Evolutionary conservation across 2,888 invertebrate genomes (phyloP).

Genomic region (Tipula lateralis): DNA sequence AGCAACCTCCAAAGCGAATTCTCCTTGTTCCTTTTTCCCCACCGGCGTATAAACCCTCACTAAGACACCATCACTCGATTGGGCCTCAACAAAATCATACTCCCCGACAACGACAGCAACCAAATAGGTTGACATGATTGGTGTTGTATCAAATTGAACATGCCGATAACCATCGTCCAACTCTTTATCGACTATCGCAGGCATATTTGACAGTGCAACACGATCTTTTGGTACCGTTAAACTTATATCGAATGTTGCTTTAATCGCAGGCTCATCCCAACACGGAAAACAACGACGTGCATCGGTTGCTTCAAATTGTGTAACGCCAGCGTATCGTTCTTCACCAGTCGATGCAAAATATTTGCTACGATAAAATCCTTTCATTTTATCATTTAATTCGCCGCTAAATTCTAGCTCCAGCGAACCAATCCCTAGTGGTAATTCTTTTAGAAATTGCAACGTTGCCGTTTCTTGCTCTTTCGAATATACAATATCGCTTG

Average conservation of each 20-base stretch:
- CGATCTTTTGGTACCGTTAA: constrained; percentile 74
- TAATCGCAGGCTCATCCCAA: constrained; percentile 96
- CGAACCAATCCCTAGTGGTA: constrained; percentile 53
- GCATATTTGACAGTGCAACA: constrained; percentile 93
- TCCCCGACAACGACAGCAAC: constrained; percentile 93
- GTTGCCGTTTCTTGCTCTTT: constrained; percentile 65
- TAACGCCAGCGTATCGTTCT: constrained; percentile 78
- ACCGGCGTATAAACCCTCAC: constrained; percentile 82
- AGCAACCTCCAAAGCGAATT: constrained; percentile 89
- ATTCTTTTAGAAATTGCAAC: constrained; percentile 57
- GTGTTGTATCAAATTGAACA: constrained; percentile 75
- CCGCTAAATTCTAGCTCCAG: constrained; percentile 74
- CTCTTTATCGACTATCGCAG: constrained; percentile 53
- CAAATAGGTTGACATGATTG: constrained; percentile 92
- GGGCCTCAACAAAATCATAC: constrained; percentile 86
- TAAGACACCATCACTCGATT: constrained; percentile 73
- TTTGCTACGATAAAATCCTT: constrained; percentile 91
- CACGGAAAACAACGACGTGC: constrained; percentile 94
- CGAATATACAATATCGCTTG: constrained; percentile 42
- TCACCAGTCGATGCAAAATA: constrained; percentile 69
- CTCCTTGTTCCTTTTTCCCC: constrained; percentile 86
- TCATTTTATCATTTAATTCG: constrained; percentile 86
- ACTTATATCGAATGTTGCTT: constrained; percentile 89
- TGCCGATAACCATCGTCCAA: constrained; percentile 52
- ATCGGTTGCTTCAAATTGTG: constrained; percentile 87